These are phyloP conservation scores for Endomychus coccineus DNA, from an alignment of 2,888 invertebrate genomes.

Conservation along the genomic window DNA sequence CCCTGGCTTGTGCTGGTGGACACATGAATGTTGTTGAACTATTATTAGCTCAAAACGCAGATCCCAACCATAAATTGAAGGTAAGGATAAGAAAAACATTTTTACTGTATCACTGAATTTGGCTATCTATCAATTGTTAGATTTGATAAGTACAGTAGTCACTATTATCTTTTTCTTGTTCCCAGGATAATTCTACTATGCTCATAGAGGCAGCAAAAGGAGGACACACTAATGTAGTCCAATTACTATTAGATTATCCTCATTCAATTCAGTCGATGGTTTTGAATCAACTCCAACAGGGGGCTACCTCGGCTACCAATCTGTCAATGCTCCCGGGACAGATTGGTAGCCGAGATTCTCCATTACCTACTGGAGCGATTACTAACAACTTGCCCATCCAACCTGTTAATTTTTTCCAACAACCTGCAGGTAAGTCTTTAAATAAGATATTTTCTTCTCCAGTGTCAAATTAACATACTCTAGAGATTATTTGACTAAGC, in stretches of 20 bases:
- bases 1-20: slow-evolving; percentile 93
- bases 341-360: slow-evolving; percentile 37
- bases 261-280: slow-evolving; percentile 77
- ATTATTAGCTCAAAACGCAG: slow-evolving; percentile 83
- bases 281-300: slow-evolving; percentile 49
- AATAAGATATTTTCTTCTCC: no score
- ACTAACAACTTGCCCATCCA: slow-evolving; percentile 36
- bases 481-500: no score
- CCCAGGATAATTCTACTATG: slow-evolving; percentile 92
- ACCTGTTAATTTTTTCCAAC: slow-evolving; percentile 41
- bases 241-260: slow-evolving; percentile 89
- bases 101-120: no score
- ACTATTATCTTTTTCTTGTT: slow-evolving; percentile 9
- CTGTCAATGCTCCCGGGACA: slow-evolving; percentile 39
- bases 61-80: slow-evolving; percentile 94
- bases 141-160: no score
- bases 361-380: slow-evolving; percentile 33
- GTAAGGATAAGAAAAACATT: no score
- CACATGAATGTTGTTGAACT: slow-evolving; percentile 90
- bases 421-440: slow-evolving; percentile 34
- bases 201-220: slow-evolving; percentile 98
- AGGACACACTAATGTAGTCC: slow-evolving; percentile 93
- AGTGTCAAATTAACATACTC: no score
- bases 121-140: no score
- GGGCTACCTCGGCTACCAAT: slow-evolving; percentile 37